Evolutionary conservation across 2,113 vertebrate species (phyloP), one percentile per base, ranked within the genome.

Genomic region (Willisornis vidua): DNA sequence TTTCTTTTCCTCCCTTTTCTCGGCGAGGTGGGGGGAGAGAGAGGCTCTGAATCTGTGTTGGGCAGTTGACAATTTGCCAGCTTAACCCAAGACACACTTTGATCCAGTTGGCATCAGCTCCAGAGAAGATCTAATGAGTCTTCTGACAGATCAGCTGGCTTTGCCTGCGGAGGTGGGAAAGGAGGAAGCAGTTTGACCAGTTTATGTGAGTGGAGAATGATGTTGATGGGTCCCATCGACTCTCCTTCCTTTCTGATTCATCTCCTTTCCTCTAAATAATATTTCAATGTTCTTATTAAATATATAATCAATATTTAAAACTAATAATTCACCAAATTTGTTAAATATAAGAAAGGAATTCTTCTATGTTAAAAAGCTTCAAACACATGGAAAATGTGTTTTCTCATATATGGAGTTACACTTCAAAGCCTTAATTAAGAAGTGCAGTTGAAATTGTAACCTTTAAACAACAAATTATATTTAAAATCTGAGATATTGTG

Each of bases 201-300:
- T 41, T 46, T 13, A 22, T n/a, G 15, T 0, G 5, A 52, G 48
- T 29, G 19, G 29, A 35, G 2, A 6, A 10, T 46, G 1, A 0
- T 65, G 6, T 10, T 35, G 52, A 85, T 67, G 26, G 14, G 37
- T 61, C 33, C 29, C 24, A 31, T 35, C 12, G 39, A 29, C 14
- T 51, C 23, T 6, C 6, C 41, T 70, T 68, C 33, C 8, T 2
- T 80, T 10, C 46, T 37, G 31, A 54, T 51, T 58, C 18, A 5
- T 59, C 28, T 90, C 3, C 0, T 17, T 74, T 91, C 62, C 84
- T 37, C 24, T 43, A 76, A 72, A 12, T 24, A 76, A 18, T 65
- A 61, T 72, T 46, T 78, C 23, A 29, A 33, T 58, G 12, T 57
- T 71, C 6, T 37, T 84, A 23, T 62, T 37, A 70, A 80, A 66